Evolutionary conservation across 2,113 vertebrate genomes (phyloP), one percentile per base, ranked within the genome.

Genomic region (Stigmatopora nigra): DNA sequence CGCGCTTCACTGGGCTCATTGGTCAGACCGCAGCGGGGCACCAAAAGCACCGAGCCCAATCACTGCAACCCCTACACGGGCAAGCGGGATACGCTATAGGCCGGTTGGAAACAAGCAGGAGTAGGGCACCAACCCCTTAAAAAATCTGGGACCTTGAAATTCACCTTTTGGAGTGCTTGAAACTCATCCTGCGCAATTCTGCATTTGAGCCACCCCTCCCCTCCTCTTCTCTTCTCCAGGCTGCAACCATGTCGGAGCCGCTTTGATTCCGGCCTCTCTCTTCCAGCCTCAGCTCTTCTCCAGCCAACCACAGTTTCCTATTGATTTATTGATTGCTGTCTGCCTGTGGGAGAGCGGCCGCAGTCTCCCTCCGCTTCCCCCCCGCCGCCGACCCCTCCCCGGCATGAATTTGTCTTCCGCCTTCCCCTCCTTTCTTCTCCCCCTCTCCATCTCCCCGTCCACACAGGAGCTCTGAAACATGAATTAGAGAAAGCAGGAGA

Each of bases 261-360:
- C 86, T 90, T 91, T 93, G 91, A 93, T 91, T 89, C 89, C 85
- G 90, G 89, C 88, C 90, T 91, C 92, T 94, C 93, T 84, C 78
- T 82, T 83, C 78, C 79, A 78, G 78, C 86, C 78, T 83, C 76
- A 81, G 87, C 83, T 83, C 67, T 81, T 93, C 92, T 92, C 92
- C 93, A 97, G 92, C 92, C 93, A 94, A 94, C 92, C 91, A 94
- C 92, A 91, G 91, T 92, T 95, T 92, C 92, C 91, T 90, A 95
- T 95, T 94, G 94, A 97, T 97, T 95, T 97, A 98, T 94, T 93
- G 94, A 96, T 93, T 89, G 81, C 88, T 90, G 93, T 93, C 93
- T 95, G 93, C 92, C 92, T 91, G 89, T 91, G 93, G 91, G 93
- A 93, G 91, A 91, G 92, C 90, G 84, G 69, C 90, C 90, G 89